phyloP scores from a whole-genome alignment of 2,113 vertebrate genomes.

The Ageneiosus marmoratus region DNA sequence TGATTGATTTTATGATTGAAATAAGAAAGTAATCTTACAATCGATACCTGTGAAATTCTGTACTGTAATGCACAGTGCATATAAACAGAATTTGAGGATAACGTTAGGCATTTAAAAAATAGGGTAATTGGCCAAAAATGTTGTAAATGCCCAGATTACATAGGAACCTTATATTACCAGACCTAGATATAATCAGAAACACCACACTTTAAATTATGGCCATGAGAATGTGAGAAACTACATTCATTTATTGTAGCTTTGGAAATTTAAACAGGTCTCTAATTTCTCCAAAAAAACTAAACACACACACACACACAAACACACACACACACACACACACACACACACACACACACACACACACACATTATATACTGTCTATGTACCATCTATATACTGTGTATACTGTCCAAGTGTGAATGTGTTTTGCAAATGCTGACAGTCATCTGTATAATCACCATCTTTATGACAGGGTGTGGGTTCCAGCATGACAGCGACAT shows the following conservation, averaged over 20 bases:
- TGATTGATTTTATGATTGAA: not conserved
- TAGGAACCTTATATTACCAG: not conserved
- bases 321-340: no score
- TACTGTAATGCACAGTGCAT: no score
- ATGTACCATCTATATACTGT: no score
- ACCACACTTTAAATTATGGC: not conserved
- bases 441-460: constrained; percentile 44
- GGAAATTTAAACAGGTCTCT: no score
- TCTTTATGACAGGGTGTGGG: constrained; percentile 46
- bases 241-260: not conserved
- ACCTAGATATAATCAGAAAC: not conserved
- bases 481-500: constrained; percentile 57
- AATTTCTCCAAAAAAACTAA: no score
- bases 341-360: no score
- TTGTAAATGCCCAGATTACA: not conserved
- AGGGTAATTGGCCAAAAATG: not conserved
- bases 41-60: no score
- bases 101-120: not conserved
- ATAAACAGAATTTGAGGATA: not conserved
- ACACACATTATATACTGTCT: no score
- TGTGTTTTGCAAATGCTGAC: constrained; percentile 28
- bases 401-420: not conserved
- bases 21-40: no score
- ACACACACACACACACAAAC: no score
- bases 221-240: not conserved